phyloP scores from a whole-genome alignment of 2,797 vertebrate genomes.

The Ctenopoma kingsleyae region DNA sequence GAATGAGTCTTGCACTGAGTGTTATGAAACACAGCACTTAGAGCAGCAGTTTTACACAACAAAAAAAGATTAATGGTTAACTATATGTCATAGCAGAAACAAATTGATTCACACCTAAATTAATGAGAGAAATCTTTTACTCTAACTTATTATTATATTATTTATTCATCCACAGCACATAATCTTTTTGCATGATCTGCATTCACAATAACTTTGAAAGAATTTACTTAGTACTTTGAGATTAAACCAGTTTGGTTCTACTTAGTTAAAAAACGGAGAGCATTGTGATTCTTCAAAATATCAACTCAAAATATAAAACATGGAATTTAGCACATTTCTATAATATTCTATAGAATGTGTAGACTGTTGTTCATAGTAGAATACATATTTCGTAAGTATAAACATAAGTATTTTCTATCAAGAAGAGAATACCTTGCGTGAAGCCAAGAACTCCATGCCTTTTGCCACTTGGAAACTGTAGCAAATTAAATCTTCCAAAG shows the following conservation, averaged over 20 bases:
- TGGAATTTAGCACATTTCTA: background rate
- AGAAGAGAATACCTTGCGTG: conserved; percentile 89
- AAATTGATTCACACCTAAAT: background rate
- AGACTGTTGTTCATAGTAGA: background rate
- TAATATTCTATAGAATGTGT: background rate
- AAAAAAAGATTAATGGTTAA: background rate
- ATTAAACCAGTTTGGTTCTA: background rate
- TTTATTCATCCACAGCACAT: conserved; percentile 1
- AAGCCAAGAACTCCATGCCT: conserved; percentile 96
- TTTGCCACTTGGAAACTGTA: conserved; percentile 97
- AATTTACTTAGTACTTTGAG: background rate
- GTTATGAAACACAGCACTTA: conserved; percentile 10
- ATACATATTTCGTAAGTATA: too few species aligned
- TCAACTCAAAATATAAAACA: conserved; percentile 6
- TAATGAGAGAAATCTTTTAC: background rate
- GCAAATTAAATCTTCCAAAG: conserved; percentile 94
- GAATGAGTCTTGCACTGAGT: conserved; percentile 30
- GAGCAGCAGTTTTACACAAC: conserved; percentile 6
- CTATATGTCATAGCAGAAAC: conserved; percentile 7
- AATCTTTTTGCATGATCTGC: background rate
- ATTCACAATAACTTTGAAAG: background rate
- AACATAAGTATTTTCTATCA: background rate
- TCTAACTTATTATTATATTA: background rate
- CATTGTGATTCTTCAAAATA: background rate
- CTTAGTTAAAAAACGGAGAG: conserved; percentile 1